Percentiles rank a stretch among this genome's conserved stretches.
Evolutionary conservation across 2,797 vertebrate genomes (phyloP).

Genomic region (Myoxocephalus aenaeus): DNA sequence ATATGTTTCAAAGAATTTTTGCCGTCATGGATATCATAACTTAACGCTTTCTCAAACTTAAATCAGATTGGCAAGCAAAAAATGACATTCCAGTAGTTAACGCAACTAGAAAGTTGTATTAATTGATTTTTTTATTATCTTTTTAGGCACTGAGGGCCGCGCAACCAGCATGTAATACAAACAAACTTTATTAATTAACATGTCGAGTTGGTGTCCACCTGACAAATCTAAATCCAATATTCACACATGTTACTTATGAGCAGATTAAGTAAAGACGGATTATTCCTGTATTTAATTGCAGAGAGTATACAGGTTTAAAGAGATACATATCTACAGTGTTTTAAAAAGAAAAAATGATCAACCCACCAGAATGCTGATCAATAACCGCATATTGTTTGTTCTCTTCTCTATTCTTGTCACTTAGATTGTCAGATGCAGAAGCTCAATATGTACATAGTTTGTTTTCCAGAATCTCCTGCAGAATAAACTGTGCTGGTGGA

Average conservation of each 20-base stretch:
- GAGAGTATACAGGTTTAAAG: background rate
- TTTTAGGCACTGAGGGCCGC: background rate
- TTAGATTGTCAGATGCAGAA: conserved; percentile 73
- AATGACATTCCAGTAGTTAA: background rate
- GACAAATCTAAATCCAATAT: background rate
- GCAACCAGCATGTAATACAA: background rate
- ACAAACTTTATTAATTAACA: background rate
- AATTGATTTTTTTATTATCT: background rate
- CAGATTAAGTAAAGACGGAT: background rate
- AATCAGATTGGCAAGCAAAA: background rate
- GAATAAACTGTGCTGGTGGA: conserved; percentile 78
- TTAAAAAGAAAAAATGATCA: background rate
- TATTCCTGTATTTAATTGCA: background rate
- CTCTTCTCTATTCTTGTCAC: conserved; percentile 29
- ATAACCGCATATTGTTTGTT: conserved; percentile 32
- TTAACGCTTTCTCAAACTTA: background rate
- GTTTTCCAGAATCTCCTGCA: conserved; percentile 80
- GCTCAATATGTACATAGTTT: conserved; percentile 84
- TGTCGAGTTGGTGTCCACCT: background rate
- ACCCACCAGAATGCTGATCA: conserved; percentile 17
- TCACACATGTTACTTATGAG: background rate
- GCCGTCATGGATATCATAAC: background rate
- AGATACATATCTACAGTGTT: background rate
- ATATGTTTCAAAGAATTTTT: background rate
- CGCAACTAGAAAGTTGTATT: background rate